Evolutionary conservation across 1,140 invertebrate species (phyloP), one percentile per base, ranked within the genome.

Genomic region (Drosophila sulfurigaster): DNA sequence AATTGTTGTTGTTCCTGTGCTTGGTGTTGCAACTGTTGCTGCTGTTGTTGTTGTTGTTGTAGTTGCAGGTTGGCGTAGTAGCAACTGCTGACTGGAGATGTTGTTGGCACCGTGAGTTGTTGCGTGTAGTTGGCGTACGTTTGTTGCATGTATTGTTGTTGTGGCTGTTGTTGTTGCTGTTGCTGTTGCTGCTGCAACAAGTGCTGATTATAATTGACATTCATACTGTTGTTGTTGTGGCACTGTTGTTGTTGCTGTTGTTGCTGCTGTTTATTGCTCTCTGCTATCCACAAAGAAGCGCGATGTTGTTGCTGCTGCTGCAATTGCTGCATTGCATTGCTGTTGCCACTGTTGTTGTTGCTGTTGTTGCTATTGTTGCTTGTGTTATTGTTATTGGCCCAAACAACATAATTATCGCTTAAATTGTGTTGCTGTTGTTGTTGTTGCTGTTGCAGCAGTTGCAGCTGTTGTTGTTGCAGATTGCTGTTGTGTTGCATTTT

Each of bases 401-500:
- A 87, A 80, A 78, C 58, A 66, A 54, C 65, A 77, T 75, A 80
- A 81, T 75, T 75, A 75, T 78, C 74, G 35, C 43, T 68, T 32
- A 60, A 62, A 82, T 72, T 85, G 59, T 69, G 79, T 30, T 82
- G 80, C 35, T 71, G 67, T 11, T 72, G 79, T 6, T 62, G 70
- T 25, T 67, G 73, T 28, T 70, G 71, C 38, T 78, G 75, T 28
- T 73, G 70, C 82, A 83, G 46, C 71, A 73, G 65, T 54, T 80
- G 49, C 60, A 46, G 63, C 45, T 66, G 77, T 45, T 76, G 77
- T 59, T 85, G 71, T 48, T 68, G 71, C 46, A 59, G 76, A 25
- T 81, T 58, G 63, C 46, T 58, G 73, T 83, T 88, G 77, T 88
- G 85, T 64, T 88, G 85, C 85, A 88, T 88, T 78, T 88, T 79